Evolutionary conservation across 2,113 vertebrate species (phyloP).

Genomic region (Uria lomvia): DNA sequence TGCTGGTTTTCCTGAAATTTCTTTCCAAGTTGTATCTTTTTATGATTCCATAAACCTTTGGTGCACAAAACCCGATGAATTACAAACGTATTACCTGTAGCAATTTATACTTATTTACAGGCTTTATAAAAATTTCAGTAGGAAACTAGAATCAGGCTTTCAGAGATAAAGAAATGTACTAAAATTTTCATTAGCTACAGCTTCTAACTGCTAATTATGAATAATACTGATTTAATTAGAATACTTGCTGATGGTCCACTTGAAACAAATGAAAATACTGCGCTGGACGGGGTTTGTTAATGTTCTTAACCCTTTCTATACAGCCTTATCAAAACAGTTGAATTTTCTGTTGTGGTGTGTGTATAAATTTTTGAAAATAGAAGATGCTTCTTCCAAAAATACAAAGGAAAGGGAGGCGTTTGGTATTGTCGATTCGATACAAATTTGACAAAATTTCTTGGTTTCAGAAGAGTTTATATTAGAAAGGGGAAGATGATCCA

Average conservation of each 20-base stretch:
- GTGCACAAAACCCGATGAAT: neutral
- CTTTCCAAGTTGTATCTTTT: neutral
- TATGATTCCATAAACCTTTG: conserved; percentile 6
- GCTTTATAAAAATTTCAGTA: conserved; percentile 63
- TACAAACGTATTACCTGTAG: neutral
- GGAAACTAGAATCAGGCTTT: conserved; percentile 29
- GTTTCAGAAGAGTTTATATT: neutral
- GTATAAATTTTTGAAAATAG: neutral
- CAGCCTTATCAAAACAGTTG: neutral
- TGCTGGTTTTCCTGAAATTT: neutral
- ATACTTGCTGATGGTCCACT: neutral
- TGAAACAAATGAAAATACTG: neutral
- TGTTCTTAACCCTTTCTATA: neutral
- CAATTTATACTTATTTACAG: conserved; percentile 37
- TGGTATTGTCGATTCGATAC: neutral
- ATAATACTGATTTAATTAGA: conserved; percentile 41
- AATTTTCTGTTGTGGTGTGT: neutral
- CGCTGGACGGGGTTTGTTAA: neutral
- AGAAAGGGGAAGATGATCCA: neutral
- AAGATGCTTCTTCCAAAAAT: neutral
- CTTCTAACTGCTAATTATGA: conserved; percentile 43
- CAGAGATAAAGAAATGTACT: conserved; percentile 40
- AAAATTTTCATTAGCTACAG: conserved; percentile 57
- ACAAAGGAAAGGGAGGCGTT: neutral
- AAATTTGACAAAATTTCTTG: neutral